Evolutionary conservation across 2,888 invertebrate species (phyloP), one percentile per base, ranked within the genome.

Genomic region (Caenorhabditis sp.): DNA sequence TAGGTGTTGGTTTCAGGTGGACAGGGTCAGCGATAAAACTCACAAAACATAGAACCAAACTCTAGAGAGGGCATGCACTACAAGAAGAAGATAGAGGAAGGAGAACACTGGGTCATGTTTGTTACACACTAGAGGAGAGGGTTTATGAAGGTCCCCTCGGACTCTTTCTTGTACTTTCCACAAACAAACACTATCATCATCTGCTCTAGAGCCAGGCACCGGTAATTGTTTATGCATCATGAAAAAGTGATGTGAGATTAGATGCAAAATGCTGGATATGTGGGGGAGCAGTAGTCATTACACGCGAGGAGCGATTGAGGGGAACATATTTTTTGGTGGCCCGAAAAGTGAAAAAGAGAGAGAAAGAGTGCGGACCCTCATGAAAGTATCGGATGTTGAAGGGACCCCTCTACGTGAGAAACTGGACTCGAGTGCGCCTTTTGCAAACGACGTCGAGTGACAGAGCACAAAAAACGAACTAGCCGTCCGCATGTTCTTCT

Each of bases 331-430:
- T 22, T 70, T 44, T n/a, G n/a, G n/a, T 19, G 38, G 38, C 12
- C 12, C 38, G 41, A 59, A 44, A 51, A 38, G 31, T 26, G 51
- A 41, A 64, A 19, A 24, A 24, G 63, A 22, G 47, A 63, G 63
- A 61, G 8, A 41, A 14, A 35, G 72, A 7, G 41, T 35, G 12
- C 16, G 59, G 54, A 22, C 54, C 49, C 61, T 51, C 47, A 28
- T 56, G 22, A 79, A 70, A 79, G 79, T 79, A 79, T 79, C 79
- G 70, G 56, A 79, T 79, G 79, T 79, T 79, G 59, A 31, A 49
- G 12, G 56, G 47, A 35, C 59, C 66, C 24, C 44, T n/a, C n/a
- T 79, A 79, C 79, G 79, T 79, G 79, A 79, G 79, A 79, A 79
- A 64, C 51, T 69, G 77, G 61, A 77, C 38, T 54, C 35, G 35